These are phyloP conservation scores for Gallinago media DNA, from an alignment of 2,113 vertebrate species.

Conservation along the genomic window DNA sequence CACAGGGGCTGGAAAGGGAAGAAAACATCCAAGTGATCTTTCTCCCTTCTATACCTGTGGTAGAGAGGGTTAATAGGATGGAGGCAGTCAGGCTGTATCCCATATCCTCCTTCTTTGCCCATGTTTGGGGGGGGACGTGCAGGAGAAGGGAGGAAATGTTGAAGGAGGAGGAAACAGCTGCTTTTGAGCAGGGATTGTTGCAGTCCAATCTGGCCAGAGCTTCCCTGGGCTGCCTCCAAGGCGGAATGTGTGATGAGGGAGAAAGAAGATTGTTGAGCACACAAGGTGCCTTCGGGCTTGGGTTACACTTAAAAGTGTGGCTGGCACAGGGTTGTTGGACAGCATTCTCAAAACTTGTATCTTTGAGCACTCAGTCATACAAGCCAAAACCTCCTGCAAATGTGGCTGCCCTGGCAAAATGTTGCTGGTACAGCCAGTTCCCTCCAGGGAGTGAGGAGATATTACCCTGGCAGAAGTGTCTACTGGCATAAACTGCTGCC, in stretches of 20 bases:
- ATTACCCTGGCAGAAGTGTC: not conserved
- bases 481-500: not conserved
- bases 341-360: not conserved
- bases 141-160: not conserved
- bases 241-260: not conserved
- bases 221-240: slow-evolving; percentile 18
- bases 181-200: not conserved
- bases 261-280: not conserved
- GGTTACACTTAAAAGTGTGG: not conserved
- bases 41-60: not conserved
- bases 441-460: not conserved
- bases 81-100: not conserved
- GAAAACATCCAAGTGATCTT: not conserved
- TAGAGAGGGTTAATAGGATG: not conserved
- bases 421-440: not conserved
- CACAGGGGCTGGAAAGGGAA: not conserved
- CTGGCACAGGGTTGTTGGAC: not conserved
- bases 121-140: not conserved
- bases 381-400: not conserved
- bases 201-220: not conserved
- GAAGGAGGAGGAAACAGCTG: slow-evolving; percentile 17
- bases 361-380: not conserved
- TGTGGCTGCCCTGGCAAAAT: not conserved
- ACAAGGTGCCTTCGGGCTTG: not conserved
- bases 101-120: not conserved